Conservation (phyloP, 2,113 vertebrate genomes). For the Chunga burmeisteri region DNA sequence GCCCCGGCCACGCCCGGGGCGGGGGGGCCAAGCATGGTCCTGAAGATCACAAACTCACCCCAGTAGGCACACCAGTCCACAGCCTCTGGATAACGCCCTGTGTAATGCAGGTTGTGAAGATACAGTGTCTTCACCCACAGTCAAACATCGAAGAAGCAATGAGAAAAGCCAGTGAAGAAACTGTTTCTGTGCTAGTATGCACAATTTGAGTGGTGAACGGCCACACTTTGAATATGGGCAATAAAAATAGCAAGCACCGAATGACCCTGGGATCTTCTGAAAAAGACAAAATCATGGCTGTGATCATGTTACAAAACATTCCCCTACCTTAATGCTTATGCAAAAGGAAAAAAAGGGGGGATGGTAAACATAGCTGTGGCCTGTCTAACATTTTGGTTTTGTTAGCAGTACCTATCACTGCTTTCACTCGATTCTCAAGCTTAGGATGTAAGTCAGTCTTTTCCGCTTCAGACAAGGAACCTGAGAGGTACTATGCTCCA, state of each 20-base stretch:
- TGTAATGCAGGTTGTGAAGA: fast-evolving
- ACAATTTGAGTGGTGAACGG: not conserved
- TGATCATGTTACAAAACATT: not conserved
- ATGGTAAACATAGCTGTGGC: not conserved
- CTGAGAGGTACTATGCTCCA: not conserved
- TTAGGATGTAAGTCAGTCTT: not conserved
- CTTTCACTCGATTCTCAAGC: not conserved
- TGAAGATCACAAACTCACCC: fast-evolving
- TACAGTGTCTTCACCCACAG: fast-evolving
- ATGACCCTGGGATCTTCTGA: not conserved
- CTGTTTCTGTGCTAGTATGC: fast-evolving
- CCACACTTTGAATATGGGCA: not conserved
- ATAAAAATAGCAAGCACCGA: not conserved
- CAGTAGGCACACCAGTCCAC: fast-evolving
- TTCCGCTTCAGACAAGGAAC: not conserved
- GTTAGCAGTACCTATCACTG: not conserved
- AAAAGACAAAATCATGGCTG: not conserved
- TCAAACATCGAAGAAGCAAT: not conserved
- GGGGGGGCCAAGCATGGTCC: fast-evolving
- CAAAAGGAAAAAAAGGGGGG: not conserved
- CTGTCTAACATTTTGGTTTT: too few species aligned
- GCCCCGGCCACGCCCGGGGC: fast-evolving
- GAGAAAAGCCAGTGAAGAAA: not conserved
- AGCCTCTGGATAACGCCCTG: not conserved
- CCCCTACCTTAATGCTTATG: not conserved